Conservation (phyloP, 2,888 invertebrate genomes). For the Hydropsyche betteni region DNA sequence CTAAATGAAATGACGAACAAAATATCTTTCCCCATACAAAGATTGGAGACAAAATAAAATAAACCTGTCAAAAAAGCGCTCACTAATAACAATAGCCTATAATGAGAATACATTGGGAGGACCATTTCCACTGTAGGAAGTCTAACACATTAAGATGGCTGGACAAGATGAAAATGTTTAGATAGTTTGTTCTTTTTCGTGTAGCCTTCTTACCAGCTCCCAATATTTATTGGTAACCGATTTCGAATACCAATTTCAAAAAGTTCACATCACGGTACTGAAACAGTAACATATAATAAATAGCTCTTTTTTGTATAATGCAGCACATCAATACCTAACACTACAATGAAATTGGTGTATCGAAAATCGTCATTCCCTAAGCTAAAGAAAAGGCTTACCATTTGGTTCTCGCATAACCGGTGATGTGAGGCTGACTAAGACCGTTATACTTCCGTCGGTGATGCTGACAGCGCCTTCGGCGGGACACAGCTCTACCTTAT, state of each 20-base stretch:
- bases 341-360: slow-evolving; percentile 58
- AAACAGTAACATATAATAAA: slow-evolving; percentile 50
- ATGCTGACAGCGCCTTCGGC: slow-evolving; percentile 88
- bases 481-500: slow-evolving; percentile 84
- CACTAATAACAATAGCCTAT: slow-evolving; percentile 24
- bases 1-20: slow-evolving; percentile 62
- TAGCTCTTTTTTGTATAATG: slow-evolving; percentile 22
- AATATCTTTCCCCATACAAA: slow-evolving; percentile 59
- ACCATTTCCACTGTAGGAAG: slow-evolving; percentile 15
- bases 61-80: slow-evolving; percentile 28
- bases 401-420: slow-evolving; percentile 88
- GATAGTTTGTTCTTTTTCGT: slow-evolving; percentile 67
- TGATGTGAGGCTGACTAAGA: slow-evolving; percentile 91
- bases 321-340: slow-evolving; percentile 36
- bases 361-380: slow-evolving; percentile 54
- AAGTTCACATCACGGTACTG: slow-evolving; percentile 50
- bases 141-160: slow-evolving; percentile 3
- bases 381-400: slow-evolving; percentile 59
- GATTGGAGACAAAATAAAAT: slow-evolving; percentile 10
- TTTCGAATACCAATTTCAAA: slow-evolving; percentile 63
- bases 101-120: slow-evolving; percentile 16
- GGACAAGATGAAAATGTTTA: slow-evolving; percentile 50
- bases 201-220: slow-evolving; percentile 52
- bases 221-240: slow-evolving; percentile 53
- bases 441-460: slow-evolving; percentile 79